Percentiles rank a stretch among this genome's conserved stretches.
Conservation (phyloP, 2,797 vertebrate species). For the Enteromius thamalakanensis region DNA sequence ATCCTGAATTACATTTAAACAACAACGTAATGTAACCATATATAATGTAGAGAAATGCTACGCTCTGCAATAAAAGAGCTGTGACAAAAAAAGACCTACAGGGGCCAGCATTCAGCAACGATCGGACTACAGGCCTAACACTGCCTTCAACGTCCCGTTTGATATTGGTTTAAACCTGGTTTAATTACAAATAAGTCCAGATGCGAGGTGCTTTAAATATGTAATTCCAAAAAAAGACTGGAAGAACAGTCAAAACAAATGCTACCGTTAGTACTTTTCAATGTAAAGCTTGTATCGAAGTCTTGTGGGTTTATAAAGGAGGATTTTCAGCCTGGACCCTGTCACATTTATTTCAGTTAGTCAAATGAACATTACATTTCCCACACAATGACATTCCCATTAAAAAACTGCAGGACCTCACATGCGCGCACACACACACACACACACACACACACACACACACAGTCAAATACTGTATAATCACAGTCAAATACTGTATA, state of each 20-base stretch:
- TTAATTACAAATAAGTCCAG: neutral
- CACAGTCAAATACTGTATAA: too few species aligned
- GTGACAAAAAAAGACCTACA: conserved; percentile 1
- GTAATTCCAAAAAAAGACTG: conserved; percentile 1
- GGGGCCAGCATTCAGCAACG: conserved; percentile 26
- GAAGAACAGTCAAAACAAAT: conserved; percentile 35
- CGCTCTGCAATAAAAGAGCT: conserved; percentile 9
- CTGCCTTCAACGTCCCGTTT: neutral
- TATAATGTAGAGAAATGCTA: conserved; percentile 13
- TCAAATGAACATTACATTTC: conserved; percentile 1
- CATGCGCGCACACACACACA: neutral
- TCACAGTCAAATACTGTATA: neutral
- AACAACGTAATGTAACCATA: conserved; percentile 2
- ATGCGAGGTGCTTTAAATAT: neutral
- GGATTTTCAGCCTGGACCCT: conserved; percentile 19
- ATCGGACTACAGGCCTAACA: conserved; percentile 7
- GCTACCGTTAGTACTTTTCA: conserved; percentile 39
- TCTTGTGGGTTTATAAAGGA: conserved; percentile 3
- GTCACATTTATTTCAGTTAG: conserved; percentile 34
- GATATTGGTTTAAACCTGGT: neutral
- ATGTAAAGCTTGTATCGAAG: conserved; percentile 23
- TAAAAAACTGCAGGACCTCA: conserved; percentile 64
- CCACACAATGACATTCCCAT: conserved; percentile 60
- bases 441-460: neutral
- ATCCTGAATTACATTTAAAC: conserved; percentile 73